Conservation (phyloP, 2,797 vertebrate species). For the Brotula barbata region DNA sequence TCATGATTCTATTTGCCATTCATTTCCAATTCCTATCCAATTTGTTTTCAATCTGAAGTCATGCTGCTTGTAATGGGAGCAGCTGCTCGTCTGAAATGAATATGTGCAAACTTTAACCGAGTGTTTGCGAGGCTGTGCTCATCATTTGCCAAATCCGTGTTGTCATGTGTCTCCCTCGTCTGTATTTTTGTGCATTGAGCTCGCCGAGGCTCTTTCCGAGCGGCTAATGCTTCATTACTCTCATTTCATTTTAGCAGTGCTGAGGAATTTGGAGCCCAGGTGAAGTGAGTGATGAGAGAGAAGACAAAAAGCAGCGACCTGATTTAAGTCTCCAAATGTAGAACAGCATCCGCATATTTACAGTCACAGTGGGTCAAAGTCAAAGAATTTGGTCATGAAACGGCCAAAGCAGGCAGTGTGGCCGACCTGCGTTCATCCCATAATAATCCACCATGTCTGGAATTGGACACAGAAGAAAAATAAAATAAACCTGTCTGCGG, state of each 20-base stretch:
- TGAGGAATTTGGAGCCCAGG: constrained; percentile 7
- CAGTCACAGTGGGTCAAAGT: background rate
- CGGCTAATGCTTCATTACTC: constrained; percentile 34
- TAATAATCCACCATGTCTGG: background rate
- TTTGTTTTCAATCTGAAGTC: constrained; percentile 11
- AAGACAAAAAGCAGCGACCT: background rate
- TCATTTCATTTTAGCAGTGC: constrained; percentile 25
- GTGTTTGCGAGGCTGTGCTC: background rate
- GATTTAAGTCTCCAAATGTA: no score
- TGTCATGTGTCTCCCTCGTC: background rate
- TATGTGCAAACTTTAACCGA: background rate
- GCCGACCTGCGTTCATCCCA: background rate
- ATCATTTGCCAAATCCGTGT: constrained; percentile 3
- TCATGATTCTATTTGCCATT: constrained; percentile 8
- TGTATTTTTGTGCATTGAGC: background rate
- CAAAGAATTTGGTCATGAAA: background rate
- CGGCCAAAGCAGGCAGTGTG: background rate
- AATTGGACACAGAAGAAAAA: no score
- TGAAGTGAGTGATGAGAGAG: background rate
- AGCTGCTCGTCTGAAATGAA: constrained; percentile 18
- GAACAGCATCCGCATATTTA: background rate
- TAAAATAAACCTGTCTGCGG: background rate
- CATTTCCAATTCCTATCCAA: constrained; percentile 11
- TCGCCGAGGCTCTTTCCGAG: background rate
- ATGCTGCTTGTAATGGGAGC: constrained; percentile 5